A percentile compares a stretch with the other conserved stretches of the same genome.
phyloP scores from a whole-genome alignment of 2,113 vertebrate genomes.

The Uria lomvia region DNA sequence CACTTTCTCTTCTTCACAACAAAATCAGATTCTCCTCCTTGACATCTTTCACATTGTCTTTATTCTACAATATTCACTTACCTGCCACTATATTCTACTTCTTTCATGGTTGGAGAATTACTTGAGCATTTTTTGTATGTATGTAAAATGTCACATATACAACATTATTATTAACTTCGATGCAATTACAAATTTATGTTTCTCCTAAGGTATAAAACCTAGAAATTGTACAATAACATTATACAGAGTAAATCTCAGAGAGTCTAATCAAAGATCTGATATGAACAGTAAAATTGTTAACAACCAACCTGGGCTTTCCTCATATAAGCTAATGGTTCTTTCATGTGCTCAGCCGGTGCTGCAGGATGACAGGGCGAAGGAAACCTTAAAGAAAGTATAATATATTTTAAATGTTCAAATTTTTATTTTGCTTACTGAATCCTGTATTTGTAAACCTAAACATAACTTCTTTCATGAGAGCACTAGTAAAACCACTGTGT shows the following conservation, averaged over 20 bases:
- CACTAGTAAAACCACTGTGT: neutral
- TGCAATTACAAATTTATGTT: neutral
- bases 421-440: neutral
- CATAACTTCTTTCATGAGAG: neutral
- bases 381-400: constrained; percentile 73
- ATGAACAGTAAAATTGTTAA: neutral
- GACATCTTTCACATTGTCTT: neutral
- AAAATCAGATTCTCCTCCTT: neutral
- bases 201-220: neutral
- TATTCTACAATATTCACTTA: neutral
- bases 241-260: neutral
- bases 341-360: constrained; percentile 87
- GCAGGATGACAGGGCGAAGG: constrained; percentile 80
- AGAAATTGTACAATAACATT: neutral
- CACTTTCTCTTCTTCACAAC: neutral
- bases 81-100: neutral
- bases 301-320: constrained; percentile 90
- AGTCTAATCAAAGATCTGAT: neutral
- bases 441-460: neutral
- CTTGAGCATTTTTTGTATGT: neutral
- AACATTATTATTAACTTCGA: neutral
- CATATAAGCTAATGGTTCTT: constrained; percentile 95
- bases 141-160: neutral
- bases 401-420: neutral
- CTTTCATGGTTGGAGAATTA: neutral